Percentiles rank a stretch among this genome's conserved stretches.
phyloP scores from a whole-genome alignment of 2,113 vertebrate species.

The Triplophysa dalaica region DNA sequence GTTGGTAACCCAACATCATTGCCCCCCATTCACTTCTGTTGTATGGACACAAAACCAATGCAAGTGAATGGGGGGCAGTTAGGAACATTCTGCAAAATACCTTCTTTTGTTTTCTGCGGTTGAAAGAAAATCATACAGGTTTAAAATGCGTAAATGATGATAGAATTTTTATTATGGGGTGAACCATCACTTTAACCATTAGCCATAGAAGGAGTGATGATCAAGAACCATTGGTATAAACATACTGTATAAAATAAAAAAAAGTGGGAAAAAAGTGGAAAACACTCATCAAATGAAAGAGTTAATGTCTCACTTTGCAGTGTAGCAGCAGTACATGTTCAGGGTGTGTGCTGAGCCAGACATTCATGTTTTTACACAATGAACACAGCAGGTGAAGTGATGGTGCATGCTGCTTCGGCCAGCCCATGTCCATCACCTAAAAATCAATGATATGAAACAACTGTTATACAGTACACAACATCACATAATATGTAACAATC shows the following conservation, averaged over 20 bases:
- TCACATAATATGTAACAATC: background rate
- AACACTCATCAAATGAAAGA: background rate
- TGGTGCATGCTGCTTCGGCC: constrained; percentile 84
- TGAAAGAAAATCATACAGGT: too few relatives aligned
- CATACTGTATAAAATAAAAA: too few relatives aligned
- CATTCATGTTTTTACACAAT: constrained; percentile 85
- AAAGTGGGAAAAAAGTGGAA: background rate
- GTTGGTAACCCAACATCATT: too few relatives aligned
- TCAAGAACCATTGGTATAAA: background rate
- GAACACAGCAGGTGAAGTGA: constrained; percentile 84
- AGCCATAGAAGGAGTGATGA: background rate
- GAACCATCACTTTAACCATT: background rate
- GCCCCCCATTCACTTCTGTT: too few relatives aligned
- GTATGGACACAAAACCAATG: too few relatives aligned
- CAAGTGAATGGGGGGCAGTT: too few relatives aligned
- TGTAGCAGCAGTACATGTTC: constrained; percentile 88
- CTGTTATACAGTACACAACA: background rate
- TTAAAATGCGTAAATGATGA: too few relatives aligned
- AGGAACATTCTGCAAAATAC: too few relatives aligned
- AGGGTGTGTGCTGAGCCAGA: constrained; percentile 81
- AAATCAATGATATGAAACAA: background rate
- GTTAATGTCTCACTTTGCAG: constrained; percentile 79
- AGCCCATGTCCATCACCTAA: constrained; percentile 86
- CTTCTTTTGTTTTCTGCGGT: too few relatives aligned
- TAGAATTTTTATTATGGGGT: too few relatives aligned